phyloP scores from a whole-genome alignment of 2,797 vertebrate species.

The Mus spretus region DNA sequence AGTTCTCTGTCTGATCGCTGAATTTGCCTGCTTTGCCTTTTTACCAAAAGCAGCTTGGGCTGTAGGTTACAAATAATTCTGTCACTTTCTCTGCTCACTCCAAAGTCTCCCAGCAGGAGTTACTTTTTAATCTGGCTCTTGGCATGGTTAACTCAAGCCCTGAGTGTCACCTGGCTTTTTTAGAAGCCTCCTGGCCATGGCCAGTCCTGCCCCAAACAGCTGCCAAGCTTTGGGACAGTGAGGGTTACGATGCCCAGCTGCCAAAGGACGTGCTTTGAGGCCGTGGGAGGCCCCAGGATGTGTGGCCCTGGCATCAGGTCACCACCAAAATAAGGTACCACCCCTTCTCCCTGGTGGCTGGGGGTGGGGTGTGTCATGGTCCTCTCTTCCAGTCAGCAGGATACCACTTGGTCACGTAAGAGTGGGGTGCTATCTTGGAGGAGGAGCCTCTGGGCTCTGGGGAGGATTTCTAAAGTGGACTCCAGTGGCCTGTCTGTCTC shows the following conservation, averaged over 20 bases:
- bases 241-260: not conserved
- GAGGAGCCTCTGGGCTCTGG: not conserved
- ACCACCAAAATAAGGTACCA: not conserved
- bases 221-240: not conserved
- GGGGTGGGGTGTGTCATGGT: not conserved
- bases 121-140: not conserved
- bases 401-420: not conserved
- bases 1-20: not conserved
- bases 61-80: not conserved
- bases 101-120: not conserved
- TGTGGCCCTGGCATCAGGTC: not conserved
- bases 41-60: not conserved
- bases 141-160: not conserved
- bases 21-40: not conserved
- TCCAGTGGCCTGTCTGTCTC: not conserved
- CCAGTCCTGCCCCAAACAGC: not conserved
- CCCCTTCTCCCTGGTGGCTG: not conserved
- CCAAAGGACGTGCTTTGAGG: not conserved
- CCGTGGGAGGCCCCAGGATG: constrained; percentile 34
- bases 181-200: not conserved
- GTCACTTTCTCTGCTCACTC: not conserved
- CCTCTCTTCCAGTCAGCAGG: not conserved
- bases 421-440: not conserved
- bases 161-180: not conserved
- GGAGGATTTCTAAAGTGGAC: not conserved